A percentile compares a stretch with the other conserved stretches of the same genome.
Conservation (phyloP, 2,797 vertebrate species). For the Gallinago stenura region DNA sequence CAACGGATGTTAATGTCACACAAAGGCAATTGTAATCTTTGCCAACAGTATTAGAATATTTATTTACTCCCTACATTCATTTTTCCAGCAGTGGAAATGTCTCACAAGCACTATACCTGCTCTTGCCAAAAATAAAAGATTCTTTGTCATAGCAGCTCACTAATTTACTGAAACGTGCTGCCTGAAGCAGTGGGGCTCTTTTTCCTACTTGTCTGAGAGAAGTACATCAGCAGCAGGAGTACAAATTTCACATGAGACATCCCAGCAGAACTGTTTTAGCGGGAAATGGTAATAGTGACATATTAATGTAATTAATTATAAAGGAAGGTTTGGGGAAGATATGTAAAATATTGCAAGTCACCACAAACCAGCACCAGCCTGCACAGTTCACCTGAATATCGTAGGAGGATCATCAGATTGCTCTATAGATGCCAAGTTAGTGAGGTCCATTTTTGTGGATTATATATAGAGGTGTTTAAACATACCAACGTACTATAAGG, state of each 20-base stretch:
- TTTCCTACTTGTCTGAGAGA: not conserved
- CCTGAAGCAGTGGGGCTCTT: not conserved
- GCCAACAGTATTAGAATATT: not conserved
- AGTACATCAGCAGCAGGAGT: not conserved
- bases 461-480: not conserved
- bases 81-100: not conserved
- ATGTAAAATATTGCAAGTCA: not conserved
- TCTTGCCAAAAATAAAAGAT: not conserved
- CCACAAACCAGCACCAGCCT: not conserved
- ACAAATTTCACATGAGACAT: not conserved
- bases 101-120: not conserved
- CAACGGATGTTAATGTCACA: not conserved
- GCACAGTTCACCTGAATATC: not conserved
- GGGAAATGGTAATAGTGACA: not conserved
- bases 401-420: not conserved
- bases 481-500: not conserved
- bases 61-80: not conserved
- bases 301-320: not conserved
- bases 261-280: not conserved
- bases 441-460: not conserved
- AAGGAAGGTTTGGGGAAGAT: not conserved
- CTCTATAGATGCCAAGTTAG: not conserved
- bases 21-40: not conserved
- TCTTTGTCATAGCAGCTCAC: not conserved
- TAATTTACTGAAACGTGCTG: not conserved